Base-by-base conservation (phyloP, 2,797 vertebrate species). In the Liasis olivaceus region DNA sequence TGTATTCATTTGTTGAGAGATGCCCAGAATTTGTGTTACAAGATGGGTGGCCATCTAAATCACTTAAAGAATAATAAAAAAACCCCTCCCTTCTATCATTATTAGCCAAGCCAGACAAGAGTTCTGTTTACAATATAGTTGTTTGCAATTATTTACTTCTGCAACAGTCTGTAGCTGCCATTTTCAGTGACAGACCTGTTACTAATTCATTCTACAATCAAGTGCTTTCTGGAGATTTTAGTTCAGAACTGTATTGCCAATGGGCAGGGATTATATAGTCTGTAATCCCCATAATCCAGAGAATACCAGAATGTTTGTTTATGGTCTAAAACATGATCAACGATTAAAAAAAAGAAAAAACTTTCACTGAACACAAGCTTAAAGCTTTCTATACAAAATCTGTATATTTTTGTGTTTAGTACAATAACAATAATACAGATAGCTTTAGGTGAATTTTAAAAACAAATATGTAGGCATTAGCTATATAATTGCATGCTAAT, bases 61-160 rank as follows among this genome's bases (percentile, higher is more conserved):
- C 36, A 24, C 47, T 47, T 12, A 81, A 77, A 47, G 22, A 81
- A 81, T 11, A 81, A 81, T 24, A 47, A 20, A 81, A 81, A 81
- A 81, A 36, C 42, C 9, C 8, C 2, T 36, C 89, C n/a, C 9
- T 90, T 17, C 59, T 28, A 62, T 77, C 14, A 81, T 90, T 42
- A 90, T 90, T 58, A 90, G 47, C 66, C 66, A 88, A 88, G 56
- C 4, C 91, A 87, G 22, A 56, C 58, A 87, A 60, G 59, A 87
- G 62, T 93, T 64, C 85, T 11, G 81, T 89, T 87, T 85, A 42
- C 66, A 36, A 20, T 58, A 60, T 3, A 81, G 60, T 56, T 87
- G 62, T 90, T 92, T 59, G 60, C 63, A 51, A 9, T 51, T 85
- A 47, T 85, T 91, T 87, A 85, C 31, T 86, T 58, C 58, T 22